Evolutionary conservation across 2,888 invertebrate species (phyloP).

Genomic region (Mechanitis messenoides): DNA sequence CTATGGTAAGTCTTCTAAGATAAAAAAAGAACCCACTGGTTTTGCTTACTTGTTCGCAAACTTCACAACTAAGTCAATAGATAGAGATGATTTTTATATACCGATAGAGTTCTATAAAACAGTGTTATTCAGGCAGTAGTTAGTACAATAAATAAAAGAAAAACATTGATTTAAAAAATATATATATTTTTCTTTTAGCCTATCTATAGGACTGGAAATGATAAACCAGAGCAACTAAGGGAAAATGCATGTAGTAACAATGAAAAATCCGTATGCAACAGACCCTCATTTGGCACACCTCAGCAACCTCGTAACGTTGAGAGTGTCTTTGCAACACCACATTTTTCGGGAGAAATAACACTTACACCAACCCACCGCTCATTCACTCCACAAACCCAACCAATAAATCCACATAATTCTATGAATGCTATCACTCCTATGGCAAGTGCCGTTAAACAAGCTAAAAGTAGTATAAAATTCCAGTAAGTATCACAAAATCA

Average conservation of each 20-base stretch:
- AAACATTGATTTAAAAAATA: background rate
- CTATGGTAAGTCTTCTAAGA: no score
- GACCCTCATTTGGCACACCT: background rate
- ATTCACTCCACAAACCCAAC: conserved; percentile 56
- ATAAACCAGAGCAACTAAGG: background rate
- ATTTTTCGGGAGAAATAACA: conserved; percentile 51
- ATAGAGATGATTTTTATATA: no score
- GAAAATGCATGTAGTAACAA: background rate
- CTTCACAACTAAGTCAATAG: no score
- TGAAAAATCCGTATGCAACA: background rate
- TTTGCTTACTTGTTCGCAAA: no score
- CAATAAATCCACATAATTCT: conserved; percentile 73
- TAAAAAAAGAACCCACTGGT: no score
- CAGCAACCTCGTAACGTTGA: conserved; percentile 9
- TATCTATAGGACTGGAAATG: background rate
- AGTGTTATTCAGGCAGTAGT: no score
- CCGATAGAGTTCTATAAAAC: no score
- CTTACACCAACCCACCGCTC: conserved; percentile 62
- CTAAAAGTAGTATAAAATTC: conserved; percentile 77
- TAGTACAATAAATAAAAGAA: no score
- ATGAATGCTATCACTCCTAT: conserved; percentile 72
- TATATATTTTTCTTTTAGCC: background rate
- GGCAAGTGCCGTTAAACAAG: conserved; percentile 74
- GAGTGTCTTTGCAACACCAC: conserved; percentile 23
- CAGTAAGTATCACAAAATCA: conserved; percentile 64